phyloP scores from a whole-genome alignment of 2,797 vertebrate species.

The Muscicapa comitata region DNA sequence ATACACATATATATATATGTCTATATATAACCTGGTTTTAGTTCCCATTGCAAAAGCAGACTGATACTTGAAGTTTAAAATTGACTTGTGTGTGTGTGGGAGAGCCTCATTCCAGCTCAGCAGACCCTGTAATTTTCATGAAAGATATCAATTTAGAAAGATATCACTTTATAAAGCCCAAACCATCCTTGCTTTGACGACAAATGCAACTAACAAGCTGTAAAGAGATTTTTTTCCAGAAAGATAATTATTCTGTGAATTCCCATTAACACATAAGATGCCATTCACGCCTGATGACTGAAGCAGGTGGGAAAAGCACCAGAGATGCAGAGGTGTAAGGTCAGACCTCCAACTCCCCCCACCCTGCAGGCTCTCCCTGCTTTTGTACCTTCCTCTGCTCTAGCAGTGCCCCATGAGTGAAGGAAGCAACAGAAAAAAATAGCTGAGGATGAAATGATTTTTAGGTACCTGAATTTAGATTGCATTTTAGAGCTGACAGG shows the following conservation, averaged over 20 bases:
- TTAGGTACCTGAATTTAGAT: neutral
- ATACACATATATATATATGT: neutral
- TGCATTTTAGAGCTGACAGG: neutral
- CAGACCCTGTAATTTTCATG: neutral
- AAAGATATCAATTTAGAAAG: neutral
- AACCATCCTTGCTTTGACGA: neutral
- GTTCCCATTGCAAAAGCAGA: neutral
- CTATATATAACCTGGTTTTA: neutral
- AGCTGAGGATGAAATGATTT: neutral
- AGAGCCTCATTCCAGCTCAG: neutral
- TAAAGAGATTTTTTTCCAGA: neutral
- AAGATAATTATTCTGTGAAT: neutral
- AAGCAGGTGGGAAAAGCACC: rapidly evolving
- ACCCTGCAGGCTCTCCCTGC: rapidly evolving
- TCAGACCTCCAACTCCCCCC: neutral
- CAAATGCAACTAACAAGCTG: neutral
- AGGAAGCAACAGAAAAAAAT: neutral
- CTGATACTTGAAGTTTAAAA: neutral
- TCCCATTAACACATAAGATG: neutral
- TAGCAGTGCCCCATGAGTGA: rapidly evolving
- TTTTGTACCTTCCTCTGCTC: neutral
- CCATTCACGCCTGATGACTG: neutral
- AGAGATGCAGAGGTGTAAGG: neutral
- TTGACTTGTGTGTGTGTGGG: no score
- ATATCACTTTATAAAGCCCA: neutral